Evolutionary conservation across 1,140 invertebrate species (phyloP).

Genomic region (Harlomillsia oculata): DNA sequence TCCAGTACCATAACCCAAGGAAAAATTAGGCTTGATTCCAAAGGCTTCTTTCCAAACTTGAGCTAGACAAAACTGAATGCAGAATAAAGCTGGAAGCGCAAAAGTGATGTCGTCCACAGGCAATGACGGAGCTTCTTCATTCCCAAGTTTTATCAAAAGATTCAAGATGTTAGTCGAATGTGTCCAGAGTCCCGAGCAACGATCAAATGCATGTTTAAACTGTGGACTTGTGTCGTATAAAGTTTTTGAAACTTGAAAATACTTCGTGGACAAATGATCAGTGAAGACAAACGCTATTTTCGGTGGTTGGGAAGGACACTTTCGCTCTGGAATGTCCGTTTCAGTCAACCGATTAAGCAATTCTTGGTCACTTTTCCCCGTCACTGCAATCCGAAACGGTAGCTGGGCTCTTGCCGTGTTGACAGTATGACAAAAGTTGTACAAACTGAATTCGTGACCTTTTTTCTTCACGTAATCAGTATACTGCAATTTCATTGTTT

Average conservation of each 20-base stretch:
- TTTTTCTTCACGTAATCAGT: background rate
- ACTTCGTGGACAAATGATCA: background rate
- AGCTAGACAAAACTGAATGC: background rate
- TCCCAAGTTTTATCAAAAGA: background rate
- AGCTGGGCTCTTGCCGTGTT: conserved; percentile 10
- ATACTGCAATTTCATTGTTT: conserved; percentile 1
- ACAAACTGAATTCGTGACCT: background rate
- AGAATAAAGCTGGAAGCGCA: background rate
- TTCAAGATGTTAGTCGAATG: background rate
- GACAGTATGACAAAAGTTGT: background rate
- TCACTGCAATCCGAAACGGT: background rate
- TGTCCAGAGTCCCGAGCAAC: background rate
- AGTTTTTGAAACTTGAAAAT: no score
- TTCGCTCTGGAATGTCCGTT: background rate
- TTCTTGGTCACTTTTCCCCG: background rate
- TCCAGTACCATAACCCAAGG: background rate
- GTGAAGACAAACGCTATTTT: conserved; percentile 4
- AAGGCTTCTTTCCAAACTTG: background rate
- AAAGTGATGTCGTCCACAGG: background rate
- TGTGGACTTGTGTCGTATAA: background rate
- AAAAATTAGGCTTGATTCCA: background rate
- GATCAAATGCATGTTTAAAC: background rate
- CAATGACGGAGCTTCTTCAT: background rate
- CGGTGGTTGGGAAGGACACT: background rate
- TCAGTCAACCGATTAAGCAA: background rate